Conservation (phyloP, 2,888 invertebrate species). For the Eupithecia vulgata region DNA sequence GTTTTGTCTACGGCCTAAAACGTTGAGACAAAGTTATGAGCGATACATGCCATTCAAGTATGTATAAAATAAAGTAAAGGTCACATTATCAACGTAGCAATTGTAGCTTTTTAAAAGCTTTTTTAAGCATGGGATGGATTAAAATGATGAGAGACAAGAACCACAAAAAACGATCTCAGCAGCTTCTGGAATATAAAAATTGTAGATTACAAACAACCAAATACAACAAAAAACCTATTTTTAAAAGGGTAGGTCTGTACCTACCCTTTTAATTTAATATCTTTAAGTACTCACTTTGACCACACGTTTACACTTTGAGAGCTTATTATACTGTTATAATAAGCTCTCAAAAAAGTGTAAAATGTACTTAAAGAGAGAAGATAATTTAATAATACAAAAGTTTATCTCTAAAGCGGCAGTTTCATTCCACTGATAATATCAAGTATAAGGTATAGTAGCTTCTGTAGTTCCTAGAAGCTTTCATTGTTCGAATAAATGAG, state of each 20-base stretch:
- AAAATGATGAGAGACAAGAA: background rate
- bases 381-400: conserved; percentile 2
- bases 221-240: background rate
- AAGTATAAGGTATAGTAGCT: conserved; percentile 22
- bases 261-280: no score
- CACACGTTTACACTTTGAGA: no score
- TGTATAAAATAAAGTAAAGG: no score
- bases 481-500: conserved; percentile 78
- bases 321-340: no score
- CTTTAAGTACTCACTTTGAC: no score
- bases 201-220: background rate
- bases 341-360: background rate
- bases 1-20: background rate
- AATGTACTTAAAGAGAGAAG: background rate
- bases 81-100: background rate
- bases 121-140: background rate
- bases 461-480: conserved; percentile 43
- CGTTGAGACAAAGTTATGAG: background rate
- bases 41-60: background rate
- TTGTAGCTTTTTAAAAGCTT: background rate
- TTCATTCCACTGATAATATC: conserved; percentile 3
- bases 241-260: background rate
- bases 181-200: background rate
- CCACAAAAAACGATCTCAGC: background rate
- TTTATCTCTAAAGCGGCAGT: background rate